Percentiles rank a stretch among this genome's conserved stretches.
Evolutionary conservation across 2,113 vertebrate species (phyloP).

Genomic region (Alces alces): DNA sequence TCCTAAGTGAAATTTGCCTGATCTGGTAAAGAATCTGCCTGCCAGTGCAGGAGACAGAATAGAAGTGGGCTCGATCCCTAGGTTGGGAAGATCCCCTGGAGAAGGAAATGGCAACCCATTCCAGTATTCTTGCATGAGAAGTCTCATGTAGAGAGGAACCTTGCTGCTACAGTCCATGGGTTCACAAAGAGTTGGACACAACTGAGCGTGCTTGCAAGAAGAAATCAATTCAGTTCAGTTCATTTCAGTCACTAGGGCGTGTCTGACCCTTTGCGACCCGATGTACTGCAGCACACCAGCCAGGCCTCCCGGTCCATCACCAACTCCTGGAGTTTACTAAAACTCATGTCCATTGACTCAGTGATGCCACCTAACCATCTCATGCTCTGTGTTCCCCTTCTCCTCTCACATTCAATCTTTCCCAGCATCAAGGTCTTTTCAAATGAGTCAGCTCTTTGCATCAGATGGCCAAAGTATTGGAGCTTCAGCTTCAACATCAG

Average conservation of each 20-base stretch:
- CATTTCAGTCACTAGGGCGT: neutral
- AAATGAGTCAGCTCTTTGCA: neutral
- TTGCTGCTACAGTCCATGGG: neutral
- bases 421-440: neutral
- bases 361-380: neutral
- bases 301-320: neutral
- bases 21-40: neutral
- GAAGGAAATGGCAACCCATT: neutral
- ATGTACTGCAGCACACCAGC: neutral
- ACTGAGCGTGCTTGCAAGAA: neutral
- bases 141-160: neutral
- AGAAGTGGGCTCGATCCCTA: neutral
- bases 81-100: neutral
- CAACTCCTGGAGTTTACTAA: neutral
- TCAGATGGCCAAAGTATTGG: neutral
- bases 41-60: neutral
- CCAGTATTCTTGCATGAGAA: neutral
- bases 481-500: neutral
- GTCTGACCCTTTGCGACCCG: fast-evolving
- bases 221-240: neutral
- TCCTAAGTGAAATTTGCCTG: neutral
- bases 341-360: neutral
- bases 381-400: neutral
- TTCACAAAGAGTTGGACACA: neutral
- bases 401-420: neutral